These are phyloP conservation scores for Scleropages formosus DNA, from an alignment of 2,797 vertebrate species.

Conservation along the genomic window DNA sequence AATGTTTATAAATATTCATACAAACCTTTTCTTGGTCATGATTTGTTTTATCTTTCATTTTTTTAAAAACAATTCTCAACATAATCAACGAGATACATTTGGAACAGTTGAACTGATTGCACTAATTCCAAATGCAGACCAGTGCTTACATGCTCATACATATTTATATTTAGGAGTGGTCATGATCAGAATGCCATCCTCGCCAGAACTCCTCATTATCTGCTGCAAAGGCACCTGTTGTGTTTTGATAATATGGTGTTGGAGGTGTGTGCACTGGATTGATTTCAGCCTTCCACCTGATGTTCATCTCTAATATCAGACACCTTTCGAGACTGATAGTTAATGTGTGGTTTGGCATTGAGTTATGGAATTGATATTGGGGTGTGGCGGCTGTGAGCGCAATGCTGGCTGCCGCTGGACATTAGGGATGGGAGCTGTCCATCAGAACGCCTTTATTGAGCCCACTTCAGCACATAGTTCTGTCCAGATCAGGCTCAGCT, in stretches of 20 bases:
- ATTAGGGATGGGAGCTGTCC: not conserved
- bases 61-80: too few species aligned
- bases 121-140: not conserved
- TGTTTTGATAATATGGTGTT: not conserved
- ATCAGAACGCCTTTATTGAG: not conserved
- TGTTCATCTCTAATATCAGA: too few species aligned
- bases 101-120: not conserved
- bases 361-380: not conserved
- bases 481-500: not conserved
- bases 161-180: not conserved
- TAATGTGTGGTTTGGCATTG: too few species aligned
- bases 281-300: too few species aligned
- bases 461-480: not conserved
- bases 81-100: too few species aligned
- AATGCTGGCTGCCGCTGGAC: not conserved
- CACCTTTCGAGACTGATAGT: too few species aligned
- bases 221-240: not conserved
- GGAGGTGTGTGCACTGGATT: too few species aligned
- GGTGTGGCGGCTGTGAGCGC: too few species aligned
- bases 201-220: not conserved
- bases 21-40: constrained; percentile 8
- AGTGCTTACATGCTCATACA: not conserved
- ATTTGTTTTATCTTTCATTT: not conserved
- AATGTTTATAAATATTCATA: constrained; percentile 19
- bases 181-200: not conserved